phyloP scores from a whole-genome alignment of 2,113 vertebrate species.

The Nibea coibor region DNA sequence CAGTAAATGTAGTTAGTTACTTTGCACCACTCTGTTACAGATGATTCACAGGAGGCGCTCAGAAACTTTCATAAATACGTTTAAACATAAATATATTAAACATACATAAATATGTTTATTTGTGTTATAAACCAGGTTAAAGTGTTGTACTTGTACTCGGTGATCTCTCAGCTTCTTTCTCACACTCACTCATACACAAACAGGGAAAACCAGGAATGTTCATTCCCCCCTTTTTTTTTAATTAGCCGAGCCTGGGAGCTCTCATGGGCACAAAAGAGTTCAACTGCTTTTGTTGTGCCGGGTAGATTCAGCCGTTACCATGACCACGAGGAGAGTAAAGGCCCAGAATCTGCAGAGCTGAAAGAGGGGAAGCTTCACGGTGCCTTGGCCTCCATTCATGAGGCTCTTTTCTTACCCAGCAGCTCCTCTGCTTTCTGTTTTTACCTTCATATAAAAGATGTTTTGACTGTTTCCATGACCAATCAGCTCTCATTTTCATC shows the following conservation, averaged over 20 bases:
- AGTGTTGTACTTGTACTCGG: too few relatives aligned
- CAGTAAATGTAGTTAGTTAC: not conserved
- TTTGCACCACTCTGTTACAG: not conserved
- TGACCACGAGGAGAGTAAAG: constrained; percentile 64
- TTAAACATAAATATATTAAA: too few relatives aligned
- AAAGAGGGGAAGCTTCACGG: constrained; percentile 60
- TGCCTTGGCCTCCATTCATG: constrained; percentile 55
- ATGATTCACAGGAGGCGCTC: not conserved
- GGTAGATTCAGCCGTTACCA: constrained; percentile 69
- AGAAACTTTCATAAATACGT: not conserved
- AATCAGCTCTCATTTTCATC: constrained; percentile 12
- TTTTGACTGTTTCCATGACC: constrained; percentile 9
- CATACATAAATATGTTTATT: not conserved
- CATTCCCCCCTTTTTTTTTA: constrained; percentile 53
- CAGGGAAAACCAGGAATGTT: constrained; percentile 57
- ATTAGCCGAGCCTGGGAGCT: constrained; percentile 63
- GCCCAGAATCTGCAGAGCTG: constrained; percentile 68
- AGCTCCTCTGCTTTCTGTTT: constrained; percentile 11
- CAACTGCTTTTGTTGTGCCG: constrained; percentile 68
- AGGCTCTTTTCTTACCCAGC: not conserved
- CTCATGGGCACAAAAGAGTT: constrained; percentile 68
- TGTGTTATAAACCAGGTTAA: too few relatives aligned
- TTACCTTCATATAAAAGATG: constrained; percentile 27
- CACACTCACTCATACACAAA: constrained; percentile 24
- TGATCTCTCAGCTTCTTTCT: not conserved